A percentile compares a stretch with the other conserved stretches of the same genome.
Conservation (phyloP, 2,888 invertebrate species). For the Pyrrhia umbra region DNA sequence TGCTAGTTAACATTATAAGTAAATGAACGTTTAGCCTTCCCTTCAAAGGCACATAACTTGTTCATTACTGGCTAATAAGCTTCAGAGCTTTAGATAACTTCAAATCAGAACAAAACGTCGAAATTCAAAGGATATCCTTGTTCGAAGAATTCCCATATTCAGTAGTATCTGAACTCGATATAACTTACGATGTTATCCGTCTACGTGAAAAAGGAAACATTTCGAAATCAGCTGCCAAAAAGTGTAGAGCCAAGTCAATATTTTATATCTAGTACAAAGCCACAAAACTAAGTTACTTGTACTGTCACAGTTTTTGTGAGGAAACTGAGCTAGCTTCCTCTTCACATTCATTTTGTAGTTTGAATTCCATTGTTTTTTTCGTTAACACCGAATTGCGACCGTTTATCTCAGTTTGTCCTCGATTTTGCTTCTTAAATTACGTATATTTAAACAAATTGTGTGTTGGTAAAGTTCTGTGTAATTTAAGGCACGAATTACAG, state of each 20-base stretch:
- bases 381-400: slow-evolving; percentile 53
- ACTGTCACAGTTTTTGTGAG: slow-evolving; percentile 48
- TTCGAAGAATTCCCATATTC: too few species aligned
- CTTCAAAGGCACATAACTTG: too few species aligned
- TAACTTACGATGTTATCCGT: slow-evolving; percentile 10
- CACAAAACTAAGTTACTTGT: slow-evolving; percentile 37
- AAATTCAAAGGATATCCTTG: not conserved
- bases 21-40: too few species aligned
- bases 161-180: not conserved
- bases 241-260: slow-evolving; percentile 41
- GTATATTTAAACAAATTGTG: slow-evolving; percentile 11
- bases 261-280: slow-evolving; percentile 44
- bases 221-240: slow-evolving; percentile 28
- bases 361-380: slow-evolving; percentile 63
- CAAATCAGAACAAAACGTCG: not conserved
- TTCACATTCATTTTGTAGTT: slow-evolving; percentile 36
- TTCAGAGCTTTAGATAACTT: not conserved
- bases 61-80: too few species aligned
- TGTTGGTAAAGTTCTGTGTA: not conserved
- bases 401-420: slow-evolving; percentile 45
- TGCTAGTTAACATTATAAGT: too few species aligned
- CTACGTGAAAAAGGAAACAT: slow-evolving; percentile 16
- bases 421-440: slow-evolving; percentile 30
- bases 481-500: not conserved
- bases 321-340: slow-evolving; percentile 28